Base-by-base conservation (phyloP, 1,140 invertebrate species). In the Acromyrmex heyeri region DNA sequence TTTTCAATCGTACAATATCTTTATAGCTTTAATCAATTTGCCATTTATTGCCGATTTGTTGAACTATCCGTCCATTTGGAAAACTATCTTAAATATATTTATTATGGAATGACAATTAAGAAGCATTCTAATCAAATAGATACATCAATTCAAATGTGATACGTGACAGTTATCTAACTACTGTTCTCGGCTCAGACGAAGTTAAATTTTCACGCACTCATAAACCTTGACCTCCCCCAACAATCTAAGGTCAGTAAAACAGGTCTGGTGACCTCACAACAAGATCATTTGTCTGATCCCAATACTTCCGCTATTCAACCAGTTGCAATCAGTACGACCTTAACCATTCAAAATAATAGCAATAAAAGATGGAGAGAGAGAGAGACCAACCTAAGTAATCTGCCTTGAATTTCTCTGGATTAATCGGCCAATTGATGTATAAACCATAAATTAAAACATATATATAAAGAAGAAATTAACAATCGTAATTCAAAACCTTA, bases 221-320 rank as follows among this genome's bases (percentile, higher is more conserved):
- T 75, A 86, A 90, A 90, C 88, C 88, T 91, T 90, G 86, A 88
- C 82, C 88, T 86, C 65, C 50, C 64, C 18, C 72, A 88, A 86
- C 24, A 30, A 61, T 0, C 34, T 7, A 27, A 55, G 67, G 34
- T 81, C n/a, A 55, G 61, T 30, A 73, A 10, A 65, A 44, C 57
- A 30, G 70, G 62, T 69, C 38, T 78, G 24, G 14, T 64, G 72
- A 89, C 57, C 50, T 88, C 70, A 27, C 53, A 7, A 27, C n/a
- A 64, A 38, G 21, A 38, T 76, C 30, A 62, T 27, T 69, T 50
- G 12, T 67, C 12, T n/a, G 21, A 44, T 50, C 3, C 21, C 0
- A 0, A 6, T 5, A 61, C 6, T 62, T 85, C 21, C 57, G 21
- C 21, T 3, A 50, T 77, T 27, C 14, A 27, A 69, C 18, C 2